Percentiles rank a stretch among this genome's conserved stretches.
phyloP scores from a whole-genome alignment of 2,797 vertebrate genomes.

The Taenioides sp. region DNA sequence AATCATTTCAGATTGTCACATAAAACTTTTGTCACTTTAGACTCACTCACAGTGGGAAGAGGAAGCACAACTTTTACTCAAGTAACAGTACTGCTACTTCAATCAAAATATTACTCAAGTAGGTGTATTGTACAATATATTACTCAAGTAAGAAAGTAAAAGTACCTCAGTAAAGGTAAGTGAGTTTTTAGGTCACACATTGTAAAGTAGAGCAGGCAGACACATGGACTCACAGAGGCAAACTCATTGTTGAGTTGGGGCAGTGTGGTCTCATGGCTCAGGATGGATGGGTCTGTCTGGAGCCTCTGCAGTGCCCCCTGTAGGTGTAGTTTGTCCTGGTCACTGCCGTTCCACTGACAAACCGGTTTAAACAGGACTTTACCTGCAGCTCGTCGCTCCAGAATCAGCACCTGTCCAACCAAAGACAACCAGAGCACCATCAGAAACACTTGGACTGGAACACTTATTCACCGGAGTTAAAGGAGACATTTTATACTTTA shows the following conservation, averaged over 20 bases:
- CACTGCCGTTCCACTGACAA: conserved; percentile 87
- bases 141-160: too few species aligned
- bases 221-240: conserved; percentile 81
- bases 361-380: conserved; percentile 84
- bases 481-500: not conserved
- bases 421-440: not conserved
- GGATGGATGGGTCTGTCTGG: conserved; percentile 86
- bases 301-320: conserved; percentile 86
- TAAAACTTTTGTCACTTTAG: too few species aligned
- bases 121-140: too few species aligned
- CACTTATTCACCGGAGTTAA: not conserved
- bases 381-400: conserved; percentile 88
- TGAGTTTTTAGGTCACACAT: too few species aligned
- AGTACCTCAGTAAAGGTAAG: too few species aligned
- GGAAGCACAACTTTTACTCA: too few species aligned
- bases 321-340: conserved; percentile 85
- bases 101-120: too few species aligned
- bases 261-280: conserved; percentile 83
- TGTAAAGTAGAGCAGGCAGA: too few species aligned
- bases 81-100: too few species aligned
- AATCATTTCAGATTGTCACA: too few species aligned
- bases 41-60: too few species aligned
- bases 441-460: not conserved
- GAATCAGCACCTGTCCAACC: conserved; percentile 84
- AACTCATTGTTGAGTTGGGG: conserved; percentile 91